Evolutionary conservation across 2,888 invertebrate genomes (phyloP), one percentile per base, ranked within the genome.

Genomic region (Lochmaea crataegi): DNA sequence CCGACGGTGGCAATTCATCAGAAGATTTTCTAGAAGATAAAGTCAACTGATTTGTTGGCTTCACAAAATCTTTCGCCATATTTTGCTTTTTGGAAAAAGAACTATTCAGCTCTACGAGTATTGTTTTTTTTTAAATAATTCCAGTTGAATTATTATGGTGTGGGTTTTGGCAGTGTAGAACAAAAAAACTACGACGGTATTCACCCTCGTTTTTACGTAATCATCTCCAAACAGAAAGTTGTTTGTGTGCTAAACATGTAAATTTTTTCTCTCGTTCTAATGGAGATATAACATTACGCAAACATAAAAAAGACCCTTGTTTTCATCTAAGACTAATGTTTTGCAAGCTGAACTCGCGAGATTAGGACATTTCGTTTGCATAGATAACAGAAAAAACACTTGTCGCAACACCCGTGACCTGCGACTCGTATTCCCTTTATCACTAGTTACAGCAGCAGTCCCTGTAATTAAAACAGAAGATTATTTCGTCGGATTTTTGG

Each of bases 351-450:
- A 82, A 82, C 82, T 82, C 83, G 75, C 76, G 84, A 84, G 84
- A 85, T 84, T 84, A 82, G 80, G 81, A 81, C 82, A 80, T 83
- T 84, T 83, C 83, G 83, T 83, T 84, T 82, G 83, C 82, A 84
- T 84, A 85, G 85, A 86, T 86, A 82, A 82, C 78, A 76, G 83
- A 84, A 85, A 85, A 86, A 86, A 86, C 85, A 86, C 85, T 86
- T 86, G 86, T 85, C 85, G 81, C 80, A 80, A 83, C 83, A 83
- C 82, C 82, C 83, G 83, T 83, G 84, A 84, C 84, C 84, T 82
- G 83, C 80, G 82, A 82, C 82, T 81, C 82, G 84, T 83, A 84
- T 84, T 82, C 83, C 75, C 77, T 83, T 83, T 83, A 82, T 83
- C 83, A 80, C 82, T 80, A 74, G 58, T 57, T 58, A 78, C 79